A percentile compares a stretch with the other conserved stretches of the same genome.
phyloP scores from a whole-genome alignment of 2,888 invertebrate species.

The Cenopis cana region DNA sequence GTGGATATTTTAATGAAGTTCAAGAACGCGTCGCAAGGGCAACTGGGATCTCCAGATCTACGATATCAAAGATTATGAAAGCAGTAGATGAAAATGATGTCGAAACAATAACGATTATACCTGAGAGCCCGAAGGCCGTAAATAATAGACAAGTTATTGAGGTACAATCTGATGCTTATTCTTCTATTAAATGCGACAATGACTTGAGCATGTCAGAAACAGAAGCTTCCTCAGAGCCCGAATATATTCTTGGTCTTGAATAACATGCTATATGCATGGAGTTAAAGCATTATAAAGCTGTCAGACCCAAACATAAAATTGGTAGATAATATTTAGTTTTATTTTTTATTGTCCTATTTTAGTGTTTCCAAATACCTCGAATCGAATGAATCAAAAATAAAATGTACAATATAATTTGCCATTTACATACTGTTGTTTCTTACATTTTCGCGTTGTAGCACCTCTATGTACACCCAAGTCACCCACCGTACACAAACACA shows the following conservation, averaged over 20 bases:
- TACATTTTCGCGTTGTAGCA: slow-evolving; percentile 5
- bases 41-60: not conserved
- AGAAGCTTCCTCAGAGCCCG: not conserved
- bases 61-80: not conserved
- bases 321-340: not conserved
- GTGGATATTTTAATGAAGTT: slow-evolving; percentile 1
- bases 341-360: no score
- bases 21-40: slow-evolving; percentile 3
- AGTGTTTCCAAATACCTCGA: no score
- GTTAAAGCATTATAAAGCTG: not conserved
- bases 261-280: not conserved
- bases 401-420: not conserved
- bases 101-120: not conserved
- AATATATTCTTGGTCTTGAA: slow-evolving; percentile 10
- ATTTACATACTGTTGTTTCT: not conserved
- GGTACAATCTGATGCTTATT: not conserved
- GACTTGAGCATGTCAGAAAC: not conserved
- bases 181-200: not conserved
- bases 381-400: not conserved
- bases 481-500: no score
- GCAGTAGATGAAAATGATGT: not conserved
- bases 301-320: no score
- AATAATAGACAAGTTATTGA: not conserved
- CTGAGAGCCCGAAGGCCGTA: not conserved
- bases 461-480: slow-evolving; percentile 15